Base-by-base conservation (phyloP, 1,140 invertebrate genomes). In the Melipona quadrifasciata region DNA sequence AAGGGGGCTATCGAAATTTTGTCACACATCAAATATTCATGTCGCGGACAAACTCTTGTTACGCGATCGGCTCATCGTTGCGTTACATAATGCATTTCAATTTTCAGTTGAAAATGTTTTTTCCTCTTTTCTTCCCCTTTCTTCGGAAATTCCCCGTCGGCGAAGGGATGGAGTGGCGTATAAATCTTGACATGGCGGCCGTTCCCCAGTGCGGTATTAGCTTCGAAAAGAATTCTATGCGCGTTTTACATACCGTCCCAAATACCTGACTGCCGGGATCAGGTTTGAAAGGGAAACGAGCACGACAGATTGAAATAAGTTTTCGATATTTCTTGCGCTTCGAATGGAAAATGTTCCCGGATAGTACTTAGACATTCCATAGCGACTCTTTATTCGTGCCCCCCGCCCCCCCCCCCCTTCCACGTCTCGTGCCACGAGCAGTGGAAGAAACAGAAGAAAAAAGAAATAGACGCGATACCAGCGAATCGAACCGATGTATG, bases 281-380 rank as follows among this genome's bases (percentile, higher is more conserved):
- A 47, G 39, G 16, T 64, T 75, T 21, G 71, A 51, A 21, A 34
- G n/a, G 47, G 53, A 31, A 47, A 24, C 12, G 27, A 16, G 17
- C 19, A 10, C 11, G 12, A 24, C 31, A 71, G 67, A 88, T 89
- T 88, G 87, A 87, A 87, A 89, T 82, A 89, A 88, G 80, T 89
- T 79, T 71, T 67, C 84, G 77, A 87, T 83, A 88, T 88, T 88
- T 88, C 88, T 83, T 78, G 55, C 80, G 65, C 77, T 83, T 80
- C 72, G 27, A 47, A 67, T 80, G 80, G 83, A 80, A 83, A 72
- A 83, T 76, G 64, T 83, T 47, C 39, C 24, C 17, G 47, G 72
- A 34, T 57, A 70, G 76, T 88, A 86, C 85, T 89, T 88, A 86
- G 72, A 73, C 80, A 70, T 61, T 19, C 10, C 6, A 5, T 6